Evolutionary conservation across 1,140 invertebrate genomes (phyloP), one percentile per base, ranked within the genome.

Genomic region (Drosophila jambulina): DNA sequence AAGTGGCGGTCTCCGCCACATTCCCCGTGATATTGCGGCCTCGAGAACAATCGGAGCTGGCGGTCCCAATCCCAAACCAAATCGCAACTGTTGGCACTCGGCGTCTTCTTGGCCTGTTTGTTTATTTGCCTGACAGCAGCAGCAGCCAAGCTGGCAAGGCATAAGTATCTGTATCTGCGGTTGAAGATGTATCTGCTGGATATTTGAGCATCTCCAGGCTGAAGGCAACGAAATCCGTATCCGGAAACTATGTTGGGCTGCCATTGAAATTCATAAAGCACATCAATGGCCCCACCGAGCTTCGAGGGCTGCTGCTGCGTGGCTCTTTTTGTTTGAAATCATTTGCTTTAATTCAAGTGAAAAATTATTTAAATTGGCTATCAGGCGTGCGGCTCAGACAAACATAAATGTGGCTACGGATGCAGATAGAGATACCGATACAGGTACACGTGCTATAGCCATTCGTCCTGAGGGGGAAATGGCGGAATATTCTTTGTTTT

Each of bases 281-380:
- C 84, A 88, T 88, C 84, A 80, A 78, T 80, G 77, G 69, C 53
- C 43, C 69, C 69, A 21, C 43, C 51, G 53, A 72, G 69, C 51
- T 49, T 71, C 42, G 34, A 45, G 49, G 53, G 38, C 25, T 19
- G 27, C 29, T 51, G 25, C 17, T 25, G 29, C 46, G 45, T 27
- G 38, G 68, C 72, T 59, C 64, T 71, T 78, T 75, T 76, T 80
- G 69, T 90, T 88, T 81, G 84, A 81, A 88, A 88, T 81, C 84
- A 90, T 88, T 88, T 84, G 84, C 67, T 88, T 88, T 88, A 88
- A 88, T 88, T 88, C 84, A 88, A 88, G 84, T 90, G 84, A 88
- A 88, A 88, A 90, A 88, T 88, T 88, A 88, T 88, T 88, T 88
- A 88, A 88, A 88, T 88, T 88, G 84, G 62, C 90, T 90, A 90